Evolutionary conservation across 1,140 invertebrate species (phyloP).

Genomic region (Holcopasites calliopsidis): DNA sequence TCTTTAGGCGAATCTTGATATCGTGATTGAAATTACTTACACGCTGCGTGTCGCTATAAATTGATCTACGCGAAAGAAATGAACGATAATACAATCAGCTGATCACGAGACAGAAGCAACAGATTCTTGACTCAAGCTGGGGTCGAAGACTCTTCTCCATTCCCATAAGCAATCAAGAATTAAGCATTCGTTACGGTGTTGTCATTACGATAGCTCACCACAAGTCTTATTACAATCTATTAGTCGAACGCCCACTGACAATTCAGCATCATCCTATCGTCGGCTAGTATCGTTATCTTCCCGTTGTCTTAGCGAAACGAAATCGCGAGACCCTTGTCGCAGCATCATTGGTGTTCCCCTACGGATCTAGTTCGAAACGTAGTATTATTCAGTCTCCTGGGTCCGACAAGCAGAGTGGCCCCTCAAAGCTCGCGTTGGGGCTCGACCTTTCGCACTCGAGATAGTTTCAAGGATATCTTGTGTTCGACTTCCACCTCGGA

Average conservation of each 20-base stretch:
- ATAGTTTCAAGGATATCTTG: slow-evolving; percentile 43
- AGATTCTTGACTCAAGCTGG: neutral
- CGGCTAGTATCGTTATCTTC: slow-evolving; percentile 25
- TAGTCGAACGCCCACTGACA: slow-evolving; percentile 68
- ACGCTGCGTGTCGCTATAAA: neutral
- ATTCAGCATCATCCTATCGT: slow-evolving; percentile 55
- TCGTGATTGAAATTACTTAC: neutral
- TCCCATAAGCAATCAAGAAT: slow-evolving; percentile 29
- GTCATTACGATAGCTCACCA: slow-evolving; percentile 62
- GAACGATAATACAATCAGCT: neutral
- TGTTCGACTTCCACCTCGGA: neutral
- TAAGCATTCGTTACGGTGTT: slow-evolving; percentile 54
- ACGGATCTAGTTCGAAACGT: neutral
- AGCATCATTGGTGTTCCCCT: neutral
- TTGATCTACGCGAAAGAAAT: slow-evolving; percentile 2
- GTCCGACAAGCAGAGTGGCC: slow-evolving; percentile 6
- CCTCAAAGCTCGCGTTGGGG: slow-evolving; percentile 12
- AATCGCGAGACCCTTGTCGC: slow-evolving; percentile 7
- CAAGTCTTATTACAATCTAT: slow-evolving; percentile 69
- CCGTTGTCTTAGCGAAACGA: slow-evolving; percentile 6
- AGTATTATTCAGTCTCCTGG: neutral
- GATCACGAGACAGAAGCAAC: neutral
- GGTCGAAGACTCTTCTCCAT: neutral
- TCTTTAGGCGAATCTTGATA: too few relatives aligned
- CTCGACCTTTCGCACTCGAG: slow-evolving; percentile 37